phyloP scores from a whole-genome alignment of 2,888 invertebrate genomes.

The Teinopalpus imperialis region DNA sequence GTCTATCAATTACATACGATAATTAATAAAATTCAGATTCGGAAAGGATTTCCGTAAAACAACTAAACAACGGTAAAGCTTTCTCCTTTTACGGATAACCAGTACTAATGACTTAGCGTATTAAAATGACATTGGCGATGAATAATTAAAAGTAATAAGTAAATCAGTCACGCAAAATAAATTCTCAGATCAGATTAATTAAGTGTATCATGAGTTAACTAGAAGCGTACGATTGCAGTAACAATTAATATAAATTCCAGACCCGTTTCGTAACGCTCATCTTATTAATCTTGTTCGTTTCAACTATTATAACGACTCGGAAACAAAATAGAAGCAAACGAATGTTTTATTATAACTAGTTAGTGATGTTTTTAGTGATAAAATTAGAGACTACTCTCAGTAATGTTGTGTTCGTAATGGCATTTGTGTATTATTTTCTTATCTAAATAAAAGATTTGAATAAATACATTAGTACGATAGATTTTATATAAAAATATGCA shows the following conservation, averaged over 20 bases:
- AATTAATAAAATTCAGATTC: too few relatives aligned
- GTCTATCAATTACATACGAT: too few relatives aligned
- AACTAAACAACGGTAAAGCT: too few relatives aligned
- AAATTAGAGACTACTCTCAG: too few relatives aligned
- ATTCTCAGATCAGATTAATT: slow-evolving; percentile 19
- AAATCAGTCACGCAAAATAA: slow-evolving; percentile 25
- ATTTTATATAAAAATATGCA: too few relatives aligned
- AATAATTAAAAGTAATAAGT: slow-evolving; percentile 21
- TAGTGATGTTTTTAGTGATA: too few relatives aligned
- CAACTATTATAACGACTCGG: slow-evolving; percentile 14
- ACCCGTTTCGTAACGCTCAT: slow-evolving; percentile 25
- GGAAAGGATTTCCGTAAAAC: too few relatives aligned
- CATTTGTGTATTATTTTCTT: too few relatives aligned
- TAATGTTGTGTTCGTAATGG: too few relatives aligned
- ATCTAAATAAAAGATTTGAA: too few relatives aligned
- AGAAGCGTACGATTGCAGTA: slow-evolving; percentile 23
- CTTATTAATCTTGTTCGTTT: slow-evolving; percentile 21
- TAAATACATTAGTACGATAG: too few relatives aligned
- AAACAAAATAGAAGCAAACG: slow-evolving; percentile 10
- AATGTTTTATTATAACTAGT: slow-evolving; percentile 18
- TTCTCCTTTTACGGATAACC: too few relatives aligned
- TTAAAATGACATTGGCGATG: neutral
- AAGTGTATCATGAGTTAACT: slow-evolving; percentile 24
- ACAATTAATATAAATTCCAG: slow-evolving; percentile 26
- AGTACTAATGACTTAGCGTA: neutral